Conservation (phyloP, 1,140 invertebrate genomes). For the Drosophila guanche region DNA sequence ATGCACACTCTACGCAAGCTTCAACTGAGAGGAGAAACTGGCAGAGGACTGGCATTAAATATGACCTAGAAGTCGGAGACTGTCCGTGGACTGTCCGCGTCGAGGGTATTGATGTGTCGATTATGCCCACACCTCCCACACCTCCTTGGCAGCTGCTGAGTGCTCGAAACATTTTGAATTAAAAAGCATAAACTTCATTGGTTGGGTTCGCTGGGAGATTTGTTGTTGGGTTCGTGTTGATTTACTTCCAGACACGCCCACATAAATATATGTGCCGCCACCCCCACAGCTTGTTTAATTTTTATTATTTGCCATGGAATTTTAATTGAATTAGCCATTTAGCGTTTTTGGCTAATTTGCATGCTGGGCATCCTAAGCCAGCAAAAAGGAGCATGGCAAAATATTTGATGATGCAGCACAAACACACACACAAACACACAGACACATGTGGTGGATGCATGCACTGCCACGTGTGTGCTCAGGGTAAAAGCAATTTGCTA, state of each 20-base stretch:
- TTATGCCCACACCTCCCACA: too few relatives aligned
- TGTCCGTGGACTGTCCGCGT: too few relatives aligned
- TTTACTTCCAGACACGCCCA: constrained; percentile 44
- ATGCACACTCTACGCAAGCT: too few relatives aligned
- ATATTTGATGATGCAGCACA: constrained; percentile 40
- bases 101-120: neutral
- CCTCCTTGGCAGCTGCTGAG: neutral
- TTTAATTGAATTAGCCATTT: constrained; percentile 78
- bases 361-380: constrained; percentile 25
- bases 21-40: too few relatives aligned
- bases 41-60: too few relatives aligned
- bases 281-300: too few relatives aligned
- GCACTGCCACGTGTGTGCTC: neutral
- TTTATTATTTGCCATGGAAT: constrained; percentile 56
- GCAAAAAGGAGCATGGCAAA: constrained; percentile 6
- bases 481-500: constrained; percentile 21
- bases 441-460: too few relatives aligned
- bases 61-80: too few relatives aligned
- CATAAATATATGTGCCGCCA: constrained; percentile 4
- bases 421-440: neutral
- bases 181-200: constrained; percentile 76
- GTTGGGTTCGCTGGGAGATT: constrained; percentile 40
- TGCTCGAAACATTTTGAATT: constrained; percentile 65
- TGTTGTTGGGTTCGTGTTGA: constrained; percentile 48
- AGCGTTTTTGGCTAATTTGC: constrained; percentile 68